A percentile compares a stretch with the other conserved stretches of the same genome.
Conservation (phyloP, 2,888 invertebrate species). For the Parapristionchus giblindavisi region DNA sequence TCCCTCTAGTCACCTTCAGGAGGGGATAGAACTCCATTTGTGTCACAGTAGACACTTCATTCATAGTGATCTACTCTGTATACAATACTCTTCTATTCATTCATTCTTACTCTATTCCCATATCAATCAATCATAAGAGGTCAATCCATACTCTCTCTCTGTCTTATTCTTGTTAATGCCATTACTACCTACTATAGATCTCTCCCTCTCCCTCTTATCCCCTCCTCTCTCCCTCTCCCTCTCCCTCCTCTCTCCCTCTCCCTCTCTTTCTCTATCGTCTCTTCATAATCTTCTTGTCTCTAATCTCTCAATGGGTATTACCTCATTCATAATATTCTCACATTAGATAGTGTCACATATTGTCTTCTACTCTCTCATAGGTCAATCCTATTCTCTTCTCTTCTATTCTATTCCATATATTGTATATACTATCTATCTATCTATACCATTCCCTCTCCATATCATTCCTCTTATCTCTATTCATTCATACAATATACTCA, state of each 20-base stretch:
- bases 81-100: too few relatives aligned
- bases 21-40: too few relatives aligned
- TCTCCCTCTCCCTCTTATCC: not conserved
- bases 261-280: slow-evolving; percentile 8
- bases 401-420: too few relatives aligned
- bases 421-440: slow-evolving; percentile 6
- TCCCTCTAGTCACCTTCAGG: too few relatives aligned
- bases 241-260: slow-evolving; percentile 15
- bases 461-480: slow-evolving; percentile 16
- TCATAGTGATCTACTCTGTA: too few relatives aligned
- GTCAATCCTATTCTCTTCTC: slow-evolving; percentile 18
- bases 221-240: not conserved
- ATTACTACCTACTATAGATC: not conserved
- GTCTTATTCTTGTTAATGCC: not conserved
- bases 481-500: not conserved
- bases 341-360: not conserved
- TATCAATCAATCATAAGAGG: too few relatives aligned
- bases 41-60: too few relatives aligned
- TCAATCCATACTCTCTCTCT: not conserved
- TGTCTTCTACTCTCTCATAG: too few relatives aligned
- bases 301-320: not conserved
- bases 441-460: not conserved
- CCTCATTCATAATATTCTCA: slow-evolving; percentile 33
- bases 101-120: too few relatives aligned
- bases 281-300: slow-evolving; percentile 21